Conservation (phyloP, 2,888 invertebrate species). For the Neocrepidodera transversa region DNA sequence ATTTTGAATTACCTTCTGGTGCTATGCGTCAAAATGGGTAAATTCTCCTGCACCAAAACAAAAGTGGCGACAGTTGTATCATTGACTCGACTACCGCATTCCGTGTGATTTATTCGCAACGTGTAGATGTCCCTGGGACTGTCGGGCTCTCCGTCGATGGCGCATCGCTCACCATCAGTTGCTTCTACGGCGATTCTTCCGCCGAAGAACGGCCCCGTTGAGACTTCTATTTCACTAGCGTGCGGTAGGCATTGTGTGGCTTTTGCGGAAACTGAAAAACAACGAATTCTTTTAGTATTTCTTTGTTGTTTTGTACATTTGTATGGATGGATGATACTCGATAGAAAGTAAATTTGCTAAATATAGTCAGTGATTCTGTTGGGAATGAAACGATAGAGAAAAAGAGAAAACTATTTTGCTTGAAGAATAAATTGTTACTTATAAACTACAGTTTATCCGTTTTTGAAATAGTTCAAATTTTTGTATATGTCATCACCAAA, state of each 20-base stretch:
- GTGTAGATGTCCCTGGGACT: constrained; percentile 78
- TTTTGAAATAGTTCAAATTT: too few species aligned
- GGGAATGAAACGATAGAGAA: too few species aligned
- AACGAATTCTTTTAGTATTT: constrained; percentile 3
- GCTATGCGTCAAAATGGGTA: constrained; percentile 83
- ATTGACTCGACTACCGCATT: constrained; percentile 71
- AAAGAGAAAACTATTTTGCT: too few species aligned
- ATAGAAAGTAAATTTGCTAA: too few species aligned
- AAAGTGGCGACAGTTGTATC: constrained; percentile 83
- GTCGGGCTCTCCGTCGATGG: constrained; percentile 76
- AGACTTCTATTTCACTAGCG: constrained; percentile 82
- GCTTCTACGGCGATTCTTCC: constrained; percentile 80
- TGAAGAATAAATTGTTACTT: too few species aligned
- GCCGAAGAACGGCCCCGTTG: constrained; percentile 82
- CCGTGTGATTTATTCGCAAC: constrained; percentile 75
- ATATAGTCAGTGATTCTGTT: too few species aligned
- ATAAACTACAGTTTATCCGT: too few species aligned
- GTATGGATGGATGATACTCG: too few species aligned
- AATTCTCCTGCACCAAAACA: constrained; percentile 82
- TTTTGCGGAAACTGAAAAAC: constrained; percentile 76
- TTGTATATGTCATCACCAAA: too few species aligned
- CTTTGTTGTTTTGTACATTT: too few species aligned
- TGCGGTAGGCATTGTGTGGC: constrained; percentile 82
- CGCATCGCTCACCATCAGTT: constrained; percentile 74
- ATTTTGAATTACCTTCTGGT: constrained; percentile 49